phyloP scores from a whole-genome alignment of 1,140 invertebrate genomes.

The Pissodes strobi region DNA sequence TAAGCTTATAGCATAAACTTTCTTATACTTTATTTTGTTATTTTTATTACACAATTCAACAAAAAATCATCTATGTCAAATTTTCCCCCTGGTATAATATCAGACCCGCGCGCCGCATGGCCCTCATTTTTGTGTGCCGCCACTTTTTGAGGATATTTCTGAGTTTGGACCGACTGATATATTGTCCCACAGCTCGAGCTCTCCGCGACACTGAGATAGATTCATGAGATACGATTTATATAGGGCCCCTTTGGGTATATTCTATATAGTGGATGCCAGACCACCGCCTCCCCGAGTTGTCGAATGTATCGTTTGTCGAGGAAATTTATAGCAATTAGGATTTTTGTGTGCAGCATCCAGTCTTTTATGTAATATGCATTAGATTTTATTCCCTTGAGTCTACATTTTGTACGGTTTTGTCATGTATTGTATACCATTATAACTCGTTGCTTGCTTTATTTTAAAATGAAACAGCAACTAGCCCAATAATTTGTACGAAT shows the following conservation, averaged over 20 bases:
- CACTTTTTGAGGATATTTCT: constrained; percentile 47
- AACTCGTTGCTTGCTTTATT: too few relatives aligned
- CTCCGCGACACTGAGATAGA: constrained; percentile 44
- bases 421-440: too few relatives aligned
- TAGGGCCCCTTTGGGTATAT: constrained; percentile 29
- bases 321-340: constrained; percentile 36
- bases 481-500: too few relatives aligned
- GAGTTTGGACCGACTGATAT: constrained; percentile 45
- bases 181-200: constrained; percentile 39
- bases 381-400: not conserved
- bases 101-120: not conserved
- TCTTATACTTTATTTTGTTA: too few relatives aligned
- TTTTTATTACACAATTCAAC: not conserved
- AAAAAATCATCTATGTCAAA: constrained; percentile 2
- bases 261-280: constrained; percentile 20
- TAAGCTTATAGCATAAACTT: too few relatives aligned
- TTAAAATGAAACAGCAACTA: too few relatives aligned
- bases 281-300: constrained; percentile 17
- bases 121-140: constrained; percentile 39
- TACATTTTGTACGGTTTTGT: constrained; percentile 4
- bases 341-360: constrained; percentile 17
- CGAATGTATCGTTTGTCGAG: constrained; percentile 33
- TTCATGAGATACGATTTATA: constrained; percentile 47
- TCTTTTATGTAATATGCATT: constrained; percentile 28
- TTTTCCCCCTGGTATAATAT: constrained; percentile 14